phyloP scores from a whole-genome alignment of 1,140 invertebrate species.

The Aphidius gifuensis region DNA sequence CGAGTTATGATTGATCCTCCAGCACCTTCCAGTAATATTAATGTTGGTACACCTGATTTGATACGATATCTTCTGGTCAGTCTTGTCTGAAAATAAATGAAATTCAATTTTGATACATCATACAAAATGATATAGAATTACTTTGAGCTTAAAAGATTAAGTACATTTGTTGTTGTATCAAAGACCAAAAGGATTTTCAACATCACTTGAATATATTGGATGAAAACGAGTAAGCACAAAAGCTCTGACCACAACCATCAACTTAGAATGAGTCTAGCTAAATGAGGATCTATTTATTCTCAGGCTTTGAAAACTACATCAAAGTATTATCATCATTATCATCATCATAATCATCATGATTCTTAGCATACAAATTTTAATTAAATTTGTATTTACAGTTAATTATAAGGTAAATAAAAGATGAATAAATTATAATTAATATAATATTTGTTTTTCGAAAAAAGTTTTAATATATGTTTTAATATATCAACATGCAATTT shows the following conservation, averaged over 20 bases:
- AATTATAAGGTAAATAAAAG: too few relatives aligned
- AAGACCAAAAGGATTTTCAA: not conserved
- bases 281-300: too few relatives aligned
- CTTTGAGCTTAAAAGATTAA: not conserved
- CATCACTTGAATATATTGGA: too few relatives aligned
- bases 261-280: not conserved
- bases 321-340: too few relatives aligned
- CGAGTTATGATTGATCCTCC: slow-evolving; percentile 61
- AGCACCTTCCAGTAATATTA: slow-evolving; percentile 67
- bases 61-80: slow-evolving; percentile 70
- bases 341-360: too few relatives aligned
- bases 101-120: not conserved
- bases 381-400: too few relatives aligned
- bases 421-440: too few relatives aligned
- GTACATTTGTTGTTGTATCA: not conserved
- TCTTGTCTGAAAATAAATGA: slow-evolving; percentile 58
- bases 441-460: too few relatives aligned
- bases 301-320: too few relatives aligned
- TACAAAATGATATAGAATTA: not conserved
- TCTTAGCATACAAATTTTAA: too few relatives aligned
- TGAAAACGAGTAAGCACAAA: slow-evolving; percentile 5
- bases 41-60: slow-evolving; percentile 69
- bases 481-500: too few relatives aligned
- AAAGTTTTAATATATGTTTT: too few relatives aligned
- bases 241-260: not conserved